Percentiles rank a stretch among this genome's conserved stretches.
Evolutionary conservation across 35 echinoderm and acorn worm genomes (phyloP).

Genomic region (Lytechinus variegatus): DNA sequence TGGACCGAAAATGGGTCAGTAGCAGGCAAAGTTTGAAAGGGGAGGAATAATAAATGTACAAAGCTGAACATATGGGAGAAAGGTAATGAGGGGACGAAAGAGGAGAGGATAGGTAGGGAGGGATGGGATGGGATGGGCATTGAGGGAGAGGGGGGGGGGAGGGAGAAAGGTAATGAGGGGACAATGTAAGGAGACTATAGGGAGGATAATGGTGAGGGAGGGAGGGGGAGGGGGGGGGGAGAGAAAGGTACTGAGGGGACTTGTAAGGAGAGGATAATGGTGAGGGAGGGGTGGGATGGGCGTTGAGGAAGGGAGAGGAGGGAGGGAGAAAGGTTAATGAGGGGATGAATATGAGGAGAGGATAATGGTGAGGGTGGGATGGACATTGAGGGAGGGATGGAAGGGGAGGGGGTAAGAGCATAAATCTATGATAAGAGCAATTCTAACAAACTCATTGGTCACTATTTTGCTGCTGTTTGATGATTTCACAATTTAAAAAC

Average conservation of each 20-base stretch:
- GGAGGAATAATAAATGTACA: neutral
- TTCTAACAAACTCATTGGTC: too few species aligned
- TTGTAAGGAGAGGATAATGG: too few species aligned
- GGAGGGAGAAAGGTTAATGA: neutral
- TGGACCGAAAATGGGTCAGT: neutral
- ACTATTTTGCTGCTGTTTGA: too few species aligned
- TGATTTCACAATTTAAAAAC: too few species aligned
- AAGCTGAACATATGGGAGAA: neutral
- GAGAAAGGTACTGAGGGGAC: neutral
- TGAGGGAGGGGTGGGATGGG: neutral
- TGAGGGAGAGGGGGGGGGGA: neutral
- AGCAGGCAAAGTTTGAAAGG: conserved; percentile 8
- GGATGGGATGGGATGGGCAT: neutral
- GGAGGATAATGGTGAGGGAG: neutral
- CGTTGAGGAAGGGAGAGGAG: neutral
- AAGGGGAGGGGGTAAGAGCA: neutral
- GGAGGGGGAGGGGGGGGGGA: neutral
- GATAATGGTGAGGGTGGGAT: neutral
- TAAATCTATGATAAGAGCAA: too few species aligned
- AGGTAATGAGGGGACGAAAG: neutral
- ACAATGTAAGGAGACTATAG: neutral
- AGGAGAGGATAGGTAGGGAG: neutral
- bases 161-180: neutral
- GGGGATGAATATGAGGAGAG: neutral
- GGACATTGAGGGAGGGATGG: neutral